Evolutionary conservation across 2,113 vertebrate species (phyloP).

Genomic region (Gobius niger): DNA sequence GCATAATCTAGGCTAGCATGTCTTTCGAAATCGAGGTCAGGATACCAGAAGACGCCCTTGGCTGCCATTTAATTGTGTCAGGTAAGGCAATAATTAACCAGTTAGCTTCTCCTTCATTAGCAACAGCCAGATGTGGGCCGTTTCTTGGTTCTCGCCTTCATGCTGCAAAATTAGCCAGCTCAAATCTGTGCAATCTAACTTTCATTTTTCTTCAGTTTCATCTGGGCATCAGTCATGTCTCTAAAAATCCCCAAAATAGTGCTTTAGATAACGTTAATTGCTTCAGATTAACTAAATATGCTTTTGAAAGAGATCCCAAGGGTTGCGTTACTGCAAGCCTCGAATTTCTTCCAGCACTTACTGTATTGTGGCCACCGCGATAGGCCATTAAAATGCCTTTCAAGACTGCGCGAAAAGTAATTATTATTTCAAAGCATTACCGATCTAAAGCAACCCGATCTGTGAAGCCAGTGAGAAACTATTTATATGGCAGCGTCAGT

Average conservation of each 20-base stretch:
- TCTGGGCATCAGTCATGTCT: neutral
- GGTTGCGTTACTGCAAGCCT: constrained; percentile 1
- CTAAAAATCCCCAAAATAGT: neutral
- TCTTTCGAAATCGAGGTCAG: constrained; percentile 27
- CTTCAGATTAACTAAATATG: constrained; percentile 12
- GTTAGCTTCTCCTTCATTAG: constrained; percentile 37
- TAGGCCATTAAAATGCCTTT: constrained; percentile 2
- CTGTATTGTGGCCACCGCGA: constrained; percentile 10
- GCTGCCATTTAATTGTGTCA: constrained; percentile 20
- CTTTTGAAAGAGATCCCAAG: constrained; percentile 5
- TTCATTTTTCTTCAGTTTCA: constrained; percentile 1
- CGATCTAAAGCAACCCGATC: neutral
- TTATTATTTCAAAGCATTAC: neutral
- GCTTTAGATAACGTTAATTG: constrained; percentile 18
- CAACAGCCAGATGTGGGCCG: constrained; percentile 49
- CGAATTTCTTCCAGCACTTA: constrained; percentile 8
- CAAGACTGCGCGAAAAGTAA: neutral
- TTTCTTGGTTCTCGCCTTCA: constrained; percentile 19
- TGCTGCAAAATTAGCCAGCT: neutral
- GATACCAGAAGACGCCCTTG: constrained; percentile 10
- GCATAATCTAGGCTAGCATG: constrained; percentile 7
- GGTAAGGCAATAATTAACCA: constrained; percentile 50
- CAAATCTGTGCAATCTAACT: neutral
- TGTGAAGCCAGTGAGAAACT: neutral
- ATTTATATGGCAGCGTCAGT: neutral